Evolutionary conservation across 1,140 invertebrate species (phyloP).

Genomic region (Drosophila virilis): DNA sequence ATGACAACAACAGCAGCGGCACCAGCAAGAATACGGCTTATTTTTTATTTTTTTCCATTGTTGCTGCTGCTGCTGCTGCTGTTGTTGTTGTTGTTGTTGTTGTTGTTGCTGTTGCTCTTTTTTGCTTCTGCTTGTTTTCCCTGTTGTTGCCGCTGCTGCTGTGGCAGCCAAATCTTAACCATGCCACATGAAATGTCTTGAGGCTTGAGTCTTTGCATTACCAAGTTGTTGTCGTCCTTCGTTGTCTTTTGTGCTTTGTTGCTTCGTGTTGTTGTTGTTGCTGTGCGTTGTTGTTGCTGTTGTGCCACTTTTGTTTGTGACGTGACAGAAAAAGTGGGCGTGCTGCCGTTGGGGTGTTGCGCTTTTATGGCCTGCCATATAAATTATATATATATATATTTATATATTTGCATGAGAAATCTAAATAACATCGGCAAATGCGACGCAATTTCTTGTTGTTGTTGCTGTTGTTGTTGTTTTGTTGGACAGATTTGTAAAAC

Average conservation of each 20-base stretch:
- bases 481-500: constrained; percentile 13
- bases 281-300: constrained; percentile 3
- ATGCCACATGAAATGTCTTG: constrained; percentile 74
- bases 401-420: constrained; percentile 40
- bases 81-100: constrained; percentile 9
- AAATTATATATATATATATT: constrained; percentile 40
- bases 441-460: constrained; percentile 43
- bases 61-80: neutral
- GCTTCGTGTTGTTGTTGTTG: constrained; percentile 47
- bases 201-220: constrained; percentile 42
- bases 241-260: constrained; percentile 12
- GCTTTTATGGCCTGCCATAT: constrained; percentile 70
- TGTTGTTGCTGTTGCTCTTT: neutral
- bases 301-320: constrained; percentile 29
- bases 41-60: neutral
- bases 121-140: neutral
- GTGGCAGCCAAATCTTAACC: constrained; percentile 77
- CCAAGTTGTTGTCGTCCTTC: constrained; percentile 54
- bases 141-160: constrained; percentile 24
- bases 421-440: constrained; percentile 39
- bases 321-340: neutral
- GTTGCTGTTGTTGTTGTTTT: constrained; percentile 7
- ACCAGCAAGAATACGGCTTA: constrained; percentile 16
- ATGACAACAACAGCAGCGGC: constrained; percentile 20
- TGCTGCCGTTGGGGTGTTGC: constrained; percentile 23